Base-by-base conservation (phyloP, 2,888 invertebrate species). In the Eutolmus rufibarbis region DNA sequence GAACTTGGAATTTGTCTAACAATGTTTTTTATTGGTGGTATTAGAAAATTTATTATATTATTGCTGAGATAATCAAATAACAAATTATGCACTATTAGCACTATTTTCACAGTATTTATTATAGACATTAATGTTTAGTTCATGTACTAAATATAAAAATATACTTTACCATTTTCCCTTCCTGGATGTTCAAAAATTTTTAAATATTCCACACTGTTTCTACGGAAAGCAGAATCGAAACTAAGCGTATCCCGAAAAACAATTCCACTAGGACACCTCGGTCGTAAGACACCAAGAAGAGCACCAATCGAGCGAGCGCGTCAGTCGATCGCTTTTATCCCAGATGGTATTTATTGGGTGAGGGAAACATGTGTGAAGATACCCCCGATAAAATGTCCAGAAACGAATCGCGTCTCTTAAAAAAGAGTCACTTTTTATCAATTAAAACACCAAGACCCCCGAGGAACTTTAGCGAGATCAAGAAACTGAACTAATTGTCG, bases 401-500 rank as follows among this genome's bases (percentile, higher is more conserved):
- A 78, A 78, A 31, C 37, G 14, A 40, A 23, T 23, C 37, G 78
- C n/a, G 51, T 79, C 79, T 31, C 7, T 51, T 79, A 9, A 23
- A 23, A 40, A n/a, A 43, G n/a, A 46, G 51, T 40, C 79, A 51
- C 31, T 79, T 79, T 79, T 46, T 23, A 46, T 79, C 79, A 79
- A 46, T 79, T 79, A 79, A 79, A 79, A 79, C 31, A 19, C 19
- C 14, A 66, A 66, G 66, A 66, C 66, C 28, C 28, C 66, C 51
- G 28, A 78, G 23, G 78, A 43, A 40, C 23, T 23, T 16, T 5
- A n/a, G 19, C 51, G 51, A 51, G 79, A 51, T 79, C 51, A 79
- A 79, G 79, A 79, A 79, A 79, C 79, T 51, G 31, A 79, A 79
- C 51, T 51, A 79, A 79, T 51, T 79, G 79, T 51, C 51, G 46